A percentile compares a stretch with the other conserved stretches of the same genome.
Conservation (phyloP, 2,888 invertebrate species). For the Sycophila texana region DNA sequence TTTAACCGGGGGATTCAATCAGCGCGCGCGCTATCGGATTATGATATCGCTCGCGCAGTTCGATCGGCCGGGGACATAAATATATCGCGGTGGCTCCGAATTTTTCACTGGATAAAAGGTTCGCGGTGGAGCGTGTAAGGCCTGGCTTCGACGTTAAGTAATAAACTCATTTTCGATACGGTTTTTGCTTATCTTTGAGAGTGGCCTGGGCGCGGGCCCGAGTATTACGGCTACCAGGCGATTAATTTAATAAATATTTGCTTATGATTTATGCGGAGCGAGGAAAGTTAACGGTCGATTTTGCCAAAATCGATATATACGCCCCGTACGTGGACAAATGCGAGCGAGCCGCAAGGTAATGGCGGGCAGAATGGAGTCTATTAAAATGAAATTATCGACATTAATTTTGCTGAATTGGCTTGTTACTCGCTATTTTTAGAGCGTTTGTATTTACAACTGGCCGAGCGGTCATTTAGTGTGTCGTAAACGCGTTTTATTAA, state of each 20-base stretch:
- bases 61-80: background rate
- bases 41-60: background rate
- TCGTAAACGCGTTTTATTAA: too few species aligned
- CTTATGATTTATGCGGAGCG: background rate
- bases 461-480: too few species aligned
- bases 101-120: constrained; percentile 22
- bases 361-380: too few species aligned
- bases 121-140: background rate
- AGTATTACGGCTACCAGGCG: background rate
- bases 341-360: too few species aligned
- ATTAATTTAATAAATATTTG: constrained; percentile 37
- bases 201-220: background rate
- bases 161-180: constrained; percentile 15
- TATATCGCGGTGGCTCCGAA: constrained; percentile 10
- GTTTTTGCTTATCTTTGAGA: background rate
- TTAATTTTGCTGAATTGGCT: too few species aligned
- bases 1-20: too few species aligned
- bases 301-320: background rate
- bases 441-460: too few species aligned
- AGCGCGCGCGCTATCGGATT: too few species aligned
- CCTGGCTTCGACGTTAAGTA: constrained; percentile 16
- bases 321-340: too few species aligned
- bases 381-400: too few species aligned
- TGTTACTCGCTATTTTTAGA: too few species aligned
- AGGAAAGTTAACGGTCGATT: constrained; percentile 9